phyloP scores from a whole-genome alignment of 2,888 invertebrate genomes.

The Coleophora flavipennella region DNA sequence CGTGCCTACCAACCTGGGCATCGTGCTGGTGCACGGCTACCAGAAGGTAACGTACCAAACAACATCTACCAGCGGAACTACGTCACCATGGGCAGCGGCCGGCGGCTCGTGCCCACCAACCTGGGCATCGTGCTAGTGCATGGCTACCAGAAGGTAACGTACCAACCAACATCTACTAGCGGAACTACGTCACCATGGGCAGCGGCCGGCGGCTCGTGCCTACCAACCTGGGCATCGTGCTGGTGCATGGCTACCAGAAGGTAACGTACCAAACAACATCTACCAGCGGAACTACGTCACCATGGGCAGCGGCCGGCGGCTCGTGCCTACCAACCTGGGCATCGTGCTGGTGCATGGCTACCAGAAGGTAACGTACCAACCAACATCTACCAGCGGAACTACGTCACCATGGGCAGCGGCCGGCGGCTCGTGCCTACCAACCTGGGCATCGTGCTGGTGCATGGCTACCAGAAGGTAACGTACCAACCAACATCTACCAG shows the following conservation, averaged over 20 bases:
- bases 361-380: slow-evolving; percentile 98
- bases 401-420: slow-evolving; percentile 90
- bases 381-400: slow-evolving; percentile 98
- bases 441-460: slow-evolving; percentile 96
- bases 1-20: slow-evolving; percentile 95
- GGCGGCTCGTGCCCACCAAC: slow-evolving; percentile 92
- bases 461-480: slow-evolving; percentile 99
- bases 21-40: slow-evolving; percentile 97
- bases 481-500: slow-evolving; percentile 98
- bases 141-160: slow-evolving; percentile 97
- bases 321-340: slow-evolving; percentile 95
- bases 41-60: slow-evolving; percentile 98
- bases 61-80: slow-evolving; percentile 98
- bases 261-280: slow-evolving; percentile 99
- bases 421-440: slow-evolving; percentile 93
- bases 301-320: slow-evolving; percentile 84
- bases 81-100: slow-evolving; percentile 87
- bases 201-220: slow-evolving; percentile 90
- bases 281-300: slow-evolving; percentile 97
- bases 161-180: slow-evolving; percentile 98
- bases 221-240: slow-evolving; percentile 94
- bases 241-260: slow-evolving; percentile 98
- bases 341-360: slow-evolving; percentile 98
- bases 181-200: slow-evolving; percentile 95
- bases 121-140: slow-evolving; percentile 97